Evolutionary conservation across 2,113 vertebrate genomes (phyloP).

Genomic region (Apistogramma diplotaenia): DNA sequence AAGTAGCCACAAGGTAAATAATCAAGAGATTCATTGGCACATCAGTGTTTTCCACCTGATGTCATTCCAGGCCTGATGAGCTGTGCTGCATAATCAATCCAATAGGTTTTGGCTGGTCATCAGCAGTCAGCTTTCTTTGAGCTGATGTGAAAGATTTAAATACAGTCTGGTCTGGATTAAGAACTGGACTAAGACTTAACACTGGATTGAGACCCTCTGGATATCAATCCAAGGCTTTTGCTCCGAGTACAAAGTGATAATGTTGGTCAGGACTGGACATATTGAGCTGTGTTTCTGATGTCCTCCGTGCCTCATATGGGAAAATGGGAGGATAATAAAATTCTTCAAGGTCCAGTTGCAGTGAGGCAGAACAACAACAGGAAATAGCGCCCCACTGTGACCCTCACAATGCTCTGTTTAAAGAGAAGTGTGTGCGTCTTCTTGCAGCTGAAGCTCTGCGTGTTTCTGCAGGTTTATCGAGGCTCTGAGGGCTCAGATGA

Average conservation of each 20-base stretch:
- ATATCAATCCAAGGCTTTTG: not conserved
- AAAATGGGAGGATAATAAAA: no score
- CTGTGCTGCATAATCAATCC: not conserved
- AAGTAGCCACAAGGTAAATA: constrained; percentile 45
- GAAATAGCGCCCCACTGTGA: not conserved
- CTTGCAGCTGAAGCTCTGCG: not conserved
- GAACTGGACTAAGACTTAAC: not conserved
- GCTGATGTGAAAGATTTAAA: not conserved
- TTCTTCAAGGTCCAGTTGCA: not conserved
- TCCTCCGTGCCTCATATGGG: not conserved
- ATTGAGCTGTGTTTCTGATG: not conserved
- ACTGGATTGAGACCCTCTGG: not conserved
- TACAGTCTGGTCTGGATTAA: not conserved
- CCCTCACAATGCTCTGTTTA: not conserved
- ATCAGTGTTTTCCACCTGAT: not conserved
- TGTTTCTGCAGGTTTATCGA: constrained; percentile 80
- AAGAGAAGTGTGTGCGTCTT: not conserved
- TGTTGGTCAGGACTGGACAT: not conserved
- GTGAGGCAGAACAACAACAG: not conserved
- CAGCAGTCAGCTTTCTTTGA: not conserved
- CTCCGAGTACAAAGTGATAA: not conserved
- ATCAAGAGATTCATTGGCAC: not conserved
- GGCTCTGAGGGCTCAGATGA: constrained; percentile 83
- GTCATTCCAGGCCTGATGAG: not conserved
- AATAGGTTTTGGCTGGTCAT: not conserved